Evolutionary conservation across 2,797 vertebrate species (phyloP), one percentile per base, ranked within the genome.

Genomic region (Centroberyx gerrardi): DNA sequence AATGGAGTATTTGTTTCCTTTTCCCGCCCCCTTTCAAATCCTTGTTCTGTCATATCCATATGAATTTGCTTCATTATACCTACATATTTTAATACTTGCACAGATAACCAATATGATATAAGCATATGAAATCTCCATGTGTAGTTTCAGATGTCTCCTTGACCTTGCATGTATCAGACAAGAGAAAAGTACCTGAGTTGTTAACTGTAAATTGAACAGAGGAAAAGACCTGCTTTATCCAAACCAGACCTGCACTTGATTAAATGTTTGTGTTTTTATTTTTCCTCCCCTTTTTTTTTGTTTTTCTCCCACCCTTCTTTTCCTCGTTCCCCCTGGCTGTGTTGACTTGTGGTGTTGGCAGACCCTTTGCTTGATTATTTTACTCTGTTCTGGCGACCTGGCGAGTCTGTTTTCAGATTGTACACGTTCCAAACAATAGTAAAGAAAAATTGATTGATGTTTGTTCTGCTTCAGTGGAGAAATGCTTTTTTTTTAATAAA

Each of bases 181-280:
- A 90, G 90, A 89, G 93, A 82, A 74, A 91, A 83, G 87, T 93
- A 93, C 93, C 90, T 87, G 91, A 95, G 90, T 89, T 88, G 88
- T 94, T 90, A 94, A 92, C 90, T 93, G 93, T 95, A 92, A 87
- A 93, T 90, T 90, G 93, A 93, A 85, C 85, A 44, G 78, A 83
- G 71, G 85, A 72, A 55, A 68, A 60, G 55, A 54, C 62, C 74
- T 68, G 88, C 82, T 88, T 87, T 74, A 73, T 86, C 81, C 84
- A 75, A 87, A 89, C 92, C 93, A 91, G 92, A 95, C 94, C 96
- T 96, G 96, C 96, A 96, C 96, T 96, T 94, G 90, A 91, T 90
- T 82, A 90, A 81, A 95, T 92, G 92, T 94, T 95, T 91, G 87
- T 93, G 87, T 85, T 85, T 86, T 87, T 51, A 60, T 68, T 67